Conservation (phyloP, 2,888 invertebrate species). For the Chrysotoxum bicinctum region DNA sequence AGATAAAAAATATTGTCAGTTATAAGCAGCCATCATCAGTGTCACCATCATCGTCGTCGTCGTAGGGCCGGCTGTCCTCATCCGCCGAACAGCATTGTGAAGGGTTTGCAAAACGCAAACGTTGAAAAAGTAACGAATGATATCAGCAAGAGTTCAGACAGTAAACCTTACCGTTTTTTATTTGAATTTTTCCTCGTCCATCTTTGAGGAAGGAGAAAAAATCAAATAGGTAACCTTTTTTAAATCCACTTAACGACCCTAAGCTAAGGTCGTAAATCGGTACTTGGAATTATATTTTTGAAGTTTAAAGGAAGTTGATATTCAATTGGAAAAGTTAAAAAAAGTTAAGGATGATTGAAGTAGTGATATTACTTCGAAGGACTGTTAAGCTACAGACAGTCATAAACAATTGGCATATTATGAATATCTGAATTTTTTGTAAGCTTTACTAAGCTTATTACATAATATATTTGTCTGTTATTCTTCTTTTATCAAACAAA, state of each 20-base stretch:
- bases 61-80: not conserved
- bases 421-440: no score
- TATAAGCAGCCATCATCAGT: conserved; percentile 38
- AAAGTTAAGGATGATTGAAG: not conserved
- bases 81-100: not conserved
- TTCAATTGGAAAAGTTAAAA: not conserved
- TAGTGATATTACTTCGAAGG: not conserved
- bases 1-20: not conserved
- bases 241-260: conserved; percentile 11
- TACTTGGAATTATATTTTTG: not conserved
- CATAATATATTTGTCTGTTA: no score
- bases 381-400: no score
- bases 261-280: conserved; percentile 2
- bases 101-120: conserved; percentile 5
- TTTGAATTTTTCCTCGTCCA: not conserved
- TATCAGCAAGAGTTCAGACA: conserved; percentile 29
- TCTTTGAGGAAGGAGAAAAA: not conserved
- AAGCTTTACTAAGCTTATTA: no score
- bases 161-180: not conserved
- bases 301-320: not conserved
- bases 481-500: no score
- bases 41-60: conserved; percentile 7
- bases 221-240: not conserved
- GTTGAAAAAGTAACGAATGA: not conserved
- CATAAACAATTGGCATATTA: no score